These are phyloP conservation scores for Neoascia interrupta DNA, from an alignment of 2,888 invertebrate genomes.

Conservation along the genomic window DNA sequence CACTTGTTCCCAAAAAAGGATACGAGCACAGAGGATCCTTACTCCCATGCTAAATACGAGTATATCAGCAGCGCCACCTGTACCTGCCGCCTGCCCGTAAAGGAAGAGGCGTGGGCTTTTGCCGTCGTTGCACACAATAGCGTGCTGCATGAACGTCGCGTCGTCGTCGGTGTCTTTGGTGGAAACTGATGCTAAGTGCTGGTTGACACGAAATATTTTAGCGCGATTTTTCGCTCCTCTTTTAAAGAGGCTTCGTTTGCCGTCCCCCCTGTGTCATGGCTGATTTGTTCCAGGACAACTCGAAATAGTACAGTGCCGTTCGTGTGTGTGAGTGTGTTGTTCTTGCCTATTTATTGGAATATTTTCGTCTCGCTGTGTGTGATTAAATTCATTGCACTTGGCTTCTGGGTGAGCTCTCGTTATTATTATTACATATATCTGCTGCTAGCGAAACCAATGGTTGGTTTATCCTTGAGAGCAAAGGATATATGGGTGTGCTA, in stretches of 20 bases:
- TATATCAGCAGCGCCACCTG: constrained; percentile 43
- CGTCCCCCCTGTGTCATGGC: constrained; percentile 29
- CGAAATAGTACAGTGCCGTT: constrained; percentile 26
- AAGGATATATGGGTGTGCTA: no score
- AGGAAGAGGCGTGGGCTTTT: constrained; percentile 2
- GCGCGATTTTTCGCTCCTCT: constrained; percentile 62
- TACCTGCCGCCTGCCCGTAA: background rate
- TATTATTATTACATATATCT: constrained; percentile 65
- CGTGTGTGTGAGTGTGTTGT: background rate
- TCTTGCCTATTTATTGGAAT: constrained; percentile 35
- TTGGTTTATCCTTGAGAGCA: constrained; percentile 13
- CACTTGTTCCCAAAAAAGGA: background rate
- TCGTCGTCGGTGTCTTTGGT: constrained; percentile 22
- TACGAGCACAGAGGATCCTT: constrained; percentile 3
- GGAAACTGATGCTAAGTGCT: constrained; percentile 70
- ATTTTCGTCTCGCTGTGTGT: constrained; percentile 32
- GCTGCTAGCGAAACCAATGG: background rate
- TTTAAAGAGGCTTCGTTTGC: constrained; percentile 1
- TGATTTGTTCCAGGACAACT: constrained; percentile 54
- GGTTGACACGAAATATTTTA: constrained; percentile 68
- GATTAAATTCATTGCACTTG: constrained; percentile 69
- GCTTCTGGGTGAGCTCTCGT: constrained; percentile 53
- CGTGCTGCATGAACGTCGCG: constrained; percentile 59
- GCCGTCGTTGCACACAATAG: constrained; percentile 31
- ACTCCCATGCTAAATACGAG: constrained; percentile 25